Base-by-base conservation (phyloP, 2,888 invertebrate species). In the Xestobium rufovillosum region DNA sequence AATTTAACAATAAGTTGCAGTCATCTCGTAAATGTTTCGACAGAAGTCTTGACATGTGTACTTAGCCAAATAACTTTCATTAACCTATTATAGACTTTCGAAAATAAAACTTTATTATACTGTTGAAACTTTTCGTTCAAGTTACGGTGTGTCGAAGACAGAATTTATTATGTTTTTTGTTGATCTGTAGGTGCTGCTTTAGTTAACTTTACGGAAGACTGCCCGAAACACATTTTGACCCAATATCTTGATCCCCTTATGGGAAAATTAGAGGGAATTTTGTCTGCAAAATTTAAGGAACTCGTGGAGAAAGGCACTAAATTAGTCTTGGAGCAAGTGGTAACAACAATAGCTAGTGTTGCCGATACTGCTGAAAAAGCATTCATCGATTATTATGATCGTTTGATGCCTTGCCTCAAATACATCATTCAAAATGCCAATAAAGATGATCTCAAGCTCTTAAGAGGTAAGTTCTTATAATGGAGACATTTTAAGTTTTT, bases 201-300 rank as follows among this genome's bases (percentile, higher is more conserved):
- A 45, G 97, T 99, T 1, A 99, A 98, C 70, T 99, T 99, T 69
- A 92, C 94, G 57, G 98, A 98, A 70, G 97, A 97, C 66, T 97
- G 97, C 64, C 95, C 97, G 0, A 96, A 97, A 65, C 76, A 80
- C 52, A 91, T 97, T 51, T 71, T 98, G 44, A 83, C 83, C 6
- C 82, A 80, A 45, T 97, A 98, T 63, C 74, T 98, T 44, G 87
- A 94, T 54, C 80, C 80, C 13, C 82, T 98, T 48, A 92, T 97
- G 83, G 72, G 71, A 36, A 94, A 94, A 66, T 73, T 98, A 41
- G 91, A 94, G 68, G 73, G 75, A 1, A 89, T 96, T 47, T 72
- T 98, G 26, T 89, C 82, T 36, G 78, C 84, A 14, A 97, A 96
- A 68, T 91, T 97, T 62, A 89, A 90, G 61, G 94, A 95, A 73